Conservation (phyloP, 1,140 invertebrate species). For the Dendroctonus valens region DNA sequence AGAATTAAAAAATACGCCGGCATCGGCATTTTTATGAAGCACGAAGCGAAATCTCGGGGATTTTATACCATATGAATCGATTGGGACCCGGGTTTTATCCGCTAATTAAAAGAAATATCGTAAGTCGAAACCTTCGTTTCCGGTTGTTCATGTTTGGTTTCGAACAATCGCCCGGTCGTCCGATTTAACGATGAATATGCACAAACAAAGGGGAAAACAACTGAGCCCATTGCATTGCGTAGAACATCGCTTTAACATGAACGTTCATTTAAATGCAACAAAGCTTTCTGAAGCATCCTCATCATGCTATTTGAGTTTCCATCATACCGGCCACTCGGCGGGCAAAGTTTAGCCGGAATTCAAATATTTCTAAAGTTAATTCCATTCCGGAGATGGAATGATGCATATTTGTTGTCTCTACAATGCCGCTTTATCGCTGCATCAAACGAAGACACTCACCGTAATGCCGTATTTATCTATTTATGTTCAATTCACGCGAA, state of each 20-base stretch:
- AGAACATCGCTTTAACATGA: constrained; percentile 13
- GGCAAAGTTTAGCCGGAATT: constrained; percentile 20
- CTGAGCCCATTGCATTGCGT: no score
- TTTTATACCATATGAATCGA: neutral
- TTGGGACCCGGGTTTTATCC: no score
- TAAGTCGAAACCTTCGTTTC: no score
- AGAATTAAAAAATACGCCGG: constrained; percentile 25
- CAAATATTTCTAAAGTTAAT: constrained; percentile 27
- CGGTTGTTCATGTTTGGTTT: no score
- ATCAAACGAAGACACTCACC: no score
- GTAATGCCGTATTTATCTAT: no score
- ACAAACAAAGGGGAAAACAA: no score
- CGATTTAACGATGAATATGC: no score
- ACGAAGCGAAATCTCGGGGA: neutral
- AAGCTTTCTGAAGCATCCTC: constrained; percentile 17
- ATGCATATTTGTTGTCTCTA: constrained; percentile 1
- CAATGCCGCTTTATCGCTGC: no score
- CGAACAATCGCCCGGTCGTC: no score
- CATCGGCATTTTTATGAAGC: constrained; percentile 20
- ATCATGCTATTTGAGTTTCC: constrained; percentile 18
- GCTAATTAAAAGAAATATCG: no score
- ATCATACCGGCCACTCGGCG: constrained; percentile 6
- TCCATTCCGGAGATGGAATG: constrained; percentile 9
- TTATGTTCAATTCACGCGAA: no score
- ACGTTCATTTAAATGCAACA: constrained; percentile 21